Percentiles rank a stretch among this genome's conserved stretches.
phyloP scores from a whole-genome alignment of 30 jellyfish, hydroid and myxozoan genomes.

The Clytia hemisphaerica region DNA sequence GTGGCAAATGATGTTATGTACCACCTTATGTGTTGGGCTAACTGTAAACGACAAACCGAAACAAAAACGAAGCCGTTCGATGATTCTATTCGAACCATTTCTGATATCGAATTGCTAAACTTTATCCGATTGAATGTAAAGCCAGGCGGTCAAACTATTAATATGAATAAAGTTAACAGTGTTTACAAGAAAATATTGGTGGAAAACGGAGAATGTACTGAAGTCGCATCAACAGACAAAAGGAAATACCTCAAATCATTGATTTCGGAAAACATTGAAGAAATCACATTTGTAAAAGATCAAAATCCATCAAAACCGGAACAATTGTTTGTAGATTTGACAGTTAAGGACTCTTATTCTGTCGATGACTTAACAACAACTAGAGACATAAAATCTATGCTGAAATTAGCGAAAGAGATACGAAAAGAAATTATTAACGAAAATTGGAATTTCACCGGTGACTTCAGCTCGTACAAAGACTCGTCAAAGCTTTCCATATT shows the following conservation, averaged over 20 bases:
- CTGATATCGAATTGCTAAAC: no score
- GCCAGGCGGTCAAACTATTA: no score
- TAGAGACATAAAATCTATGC: neutral
- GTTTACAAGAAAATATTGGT: neutral
- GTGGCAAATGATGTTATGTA: no score
- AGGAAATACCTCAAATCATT: neutral
- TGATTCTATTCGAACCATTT: no score
- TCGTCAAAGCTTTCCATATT: neutral
- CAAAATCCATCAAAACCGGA: neutral
- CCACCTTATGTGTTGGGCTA: no score
- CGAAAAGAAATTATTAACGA: neutral
- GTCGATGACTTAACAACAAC: neutral
- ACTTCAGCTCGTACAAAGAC: neutral
- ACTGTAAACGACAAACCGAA: no score
- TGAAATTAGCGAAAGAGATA: neutral
- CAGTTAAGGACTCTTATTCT: neutral
- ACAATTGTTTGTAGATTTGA: neutral
- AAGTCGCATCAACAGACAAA: neutral
- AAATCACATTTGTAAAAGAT: neutral
- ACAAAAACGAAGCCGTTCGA: no score
- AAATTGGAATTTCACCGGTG: neutral
- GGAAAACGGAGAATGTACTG: conserved; percentile 1
- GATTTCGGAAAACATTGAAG: neutral
- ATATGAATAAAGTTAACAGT: no score
- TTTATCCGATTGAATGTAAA: no score